A percentile compares a stretch with the other conserved stretches of the same genome.
Conservation (phyloP, 2,888 invertebrate genomes). For the Hanleya hanleyi region DNA sequence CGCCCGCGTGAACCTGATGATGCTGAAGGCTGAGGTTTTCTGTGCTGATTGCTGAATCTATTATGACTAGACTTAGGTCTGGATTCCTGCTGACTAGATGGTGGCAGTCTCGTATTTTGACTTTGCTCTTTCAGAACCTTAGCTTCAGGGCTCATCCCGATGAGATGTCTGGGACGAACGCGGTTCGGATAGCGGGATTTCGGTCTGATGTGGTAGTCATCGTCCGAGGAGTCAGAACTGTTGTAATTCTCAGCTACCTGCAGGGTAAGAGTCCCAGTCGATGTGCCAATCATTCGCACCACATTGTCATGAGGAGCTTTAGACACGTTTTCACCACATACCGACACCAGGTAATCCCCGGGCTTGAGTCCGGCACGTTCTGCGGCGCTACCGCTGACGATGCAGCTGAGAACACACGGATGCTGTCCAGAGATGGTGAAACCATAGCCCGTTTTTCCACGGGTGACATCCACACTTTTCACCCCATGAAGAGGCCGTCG, state of each 20-base stretch:
- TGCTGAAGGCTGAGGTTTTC: background rate
- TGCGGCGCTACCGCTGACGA: constrained; percentile 91
- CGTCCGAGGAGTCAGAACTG: constrained; percentile 86
- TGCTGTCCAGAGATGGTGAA: constrained; percentile 98
- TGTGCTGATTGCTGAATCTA: background rate
- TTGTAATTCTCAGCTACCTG: constrained; percentile 79
- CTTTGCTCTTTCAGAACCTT: constrained; percentile 19
- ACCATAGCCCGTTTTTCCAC: constrained; percentile 94
- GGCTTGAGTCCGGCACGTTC: constrained; percentile 91
- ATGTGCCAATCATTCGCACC: constrained; percentile 90
- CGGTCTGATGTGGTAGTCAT: constrained; percentile 74
- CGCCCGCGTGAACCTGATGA: background rate
- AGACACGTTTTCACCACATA: constrained; percentile 91
- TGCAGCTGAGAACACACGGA: constrained; percentile 95
- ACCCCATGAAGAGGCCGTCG: constrained; percentile 84
- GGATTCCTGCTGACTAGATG: background rate
- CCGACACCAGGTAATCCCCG: constrained; percentile 93
- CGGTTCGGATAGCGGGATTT: constrained; percentile 72
- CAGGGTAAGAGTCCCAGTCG: constrained; percentile 78
- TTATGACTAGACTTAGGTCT: background rate
- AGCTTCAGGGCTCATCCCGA: constrained; percentile 13
- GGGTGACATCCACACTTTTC: constrained; percentile 87
- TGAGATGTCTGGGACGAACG: constrained; percentile 45
- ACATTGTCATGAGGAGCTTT: constrained; percentile 94
- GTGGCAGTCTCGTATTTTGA: constrained; percentile 37